Base-by-base conservation (phyloP, 2,888 invertebrate genomes). In the Mongoloraphidia duomilia region DNA sequence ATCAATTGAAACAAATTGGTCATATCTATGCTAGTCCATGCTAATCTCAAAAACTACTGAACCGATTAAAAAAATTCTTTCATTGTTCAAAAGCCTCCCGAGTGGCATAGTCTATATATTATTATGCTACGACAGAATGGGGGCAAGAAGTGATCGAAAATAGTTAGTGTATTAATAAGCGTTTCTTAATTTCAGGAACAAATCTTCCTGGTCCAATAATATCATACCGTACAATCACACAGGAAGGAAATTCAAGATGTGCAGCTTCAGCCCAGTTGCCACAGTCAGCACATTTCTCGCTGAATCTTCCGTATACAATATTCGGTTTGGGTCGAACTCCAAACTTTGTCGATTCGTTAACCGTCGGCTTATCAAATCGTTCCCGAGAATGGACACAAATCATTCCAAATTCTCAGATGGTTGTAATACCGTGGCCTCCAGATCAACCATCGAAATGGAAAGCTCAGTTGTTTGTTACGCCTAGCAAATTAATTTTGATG, bases 251-350 rank as follows among this genome's bases (percentile, higher is more conserved):
- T 46, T 74, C 77, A 45, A 79, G 90, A 53, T 81, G 79, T 52
- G 90, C 90, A 33, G 80, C 82, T 13, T 88, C 90, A 46, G 84
- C 87, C 0, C 96, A 97, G 64, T 66, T 95, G 43, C 83, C 92
- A 0, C 94, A 95, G 65, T 91, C 93, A 26, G 88, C 93, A 2
- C 87, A 95, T 64, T 86, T 87, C 64, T 80, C 93, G 2, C 73
- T 98, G n/a, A 92, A 94, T 65, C 70, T 96, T 49, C 97, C 98
- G 0, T 98, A 92, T 65, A 86, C 87, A 0, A 85, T 94, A 55
- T 97, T 98, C 68, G 98, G 98, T 2, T 73, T 99, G n/a, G 98
- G 97, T 3, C 79, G 94, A 51, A 94, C 94, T 37, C 96, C 97
- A 2, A 98, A 98, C 70, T 98, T 97, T 70, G 89, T 98, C 0